phyloP scores from a whole-genome alignment of 2,888 invertebrate species.

The Agrochola macilenta region DNA sequence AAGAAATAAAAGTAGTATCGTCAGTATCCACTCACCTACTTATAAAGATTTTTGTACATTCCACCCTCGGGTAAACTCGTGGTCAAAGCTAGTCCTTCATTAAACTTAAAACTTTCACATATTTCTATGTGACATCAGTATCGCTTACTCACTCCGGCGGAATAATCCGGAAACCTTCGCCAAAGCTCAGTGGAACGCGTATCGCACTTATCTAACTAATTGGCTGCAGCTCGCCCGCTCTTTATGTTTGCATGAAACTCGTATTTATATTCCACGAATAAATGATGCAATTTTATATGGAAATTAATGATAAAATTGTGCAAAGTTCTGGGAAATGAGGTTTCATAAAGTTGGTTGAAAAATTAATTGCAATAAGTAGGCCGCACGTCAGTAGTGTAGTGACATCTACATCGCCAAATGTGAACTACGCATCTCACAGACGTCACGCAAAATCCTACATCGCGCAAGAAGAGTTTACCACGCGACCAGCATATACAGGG shows the following conservation, averaged over 20 bases:
- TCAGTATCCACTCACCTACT: background rate
- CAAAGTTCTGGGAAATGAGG: background rate
- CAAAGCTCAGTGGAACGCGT: conserved; percentile 39
- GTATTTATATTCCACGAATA: conserved; percentile 40
- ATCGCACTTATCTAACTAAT: conserved; percentile 54
- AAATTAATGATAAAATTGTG: conserved; percentile 12
- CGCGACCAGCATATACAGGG: no score
- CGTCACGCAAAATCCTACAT: no score
- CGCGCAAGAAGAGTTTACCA: no score
- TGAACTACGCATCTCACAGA: no score
- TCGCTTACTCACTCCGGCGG: conserved; percentile 11
- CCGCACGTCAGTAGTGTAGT: no score
- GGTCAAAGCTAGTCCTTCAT: background rate
- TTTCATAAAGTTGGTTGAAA: background rate
- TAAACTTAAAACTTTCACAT: background rate
- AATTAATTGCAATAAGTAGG: background rate
- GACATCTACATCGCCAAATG: no score
- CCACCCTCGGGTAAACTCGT: background rate
- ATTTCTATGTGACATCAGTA: conserved; percentile 13
- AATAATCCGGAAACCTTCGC: conserved; percentile 29
- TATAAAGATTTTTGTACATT: background rate
- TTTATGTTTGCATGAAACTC: conserved; percentile 39
- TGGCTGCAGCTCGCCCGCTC: conserved; percentile 31
- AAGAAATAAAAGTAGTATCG: background rate
- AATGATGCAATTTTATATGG: conserved; percentile 6